Conservation (phyloP, 1,140 invertebrate species). For the Drosophila tani region DNA sequence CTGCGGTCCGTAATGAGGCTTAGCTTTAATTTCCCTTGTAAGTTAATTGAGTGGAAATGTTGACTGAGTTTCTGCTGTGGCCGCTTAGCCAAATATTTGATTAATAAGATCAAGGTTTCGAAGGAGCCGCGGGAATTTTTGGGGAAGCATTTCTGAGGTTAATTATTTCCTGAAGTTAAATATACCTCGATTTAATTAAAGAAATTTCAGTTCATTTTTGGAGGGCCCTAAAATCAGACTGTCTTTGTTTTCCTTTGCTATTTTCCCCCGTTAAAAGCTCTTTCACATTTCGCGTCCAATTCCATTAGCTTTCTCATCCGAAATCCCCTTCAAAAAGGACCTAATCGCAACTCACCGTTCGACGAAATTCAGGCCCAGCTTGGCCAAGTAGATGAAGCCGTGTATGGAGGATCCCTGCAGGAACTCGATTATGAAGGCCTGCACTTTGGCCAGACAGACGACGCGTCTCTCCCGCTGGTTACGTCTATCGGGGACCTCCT, state of each 20-base stretch:
- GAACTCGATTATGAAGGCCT: constrained; percentile 80
- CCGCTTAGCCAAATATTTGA: constrained; percentile 31
- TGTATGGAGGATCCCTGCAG: constrained; percentile 80
- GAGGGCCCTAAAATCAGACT: not conserved
- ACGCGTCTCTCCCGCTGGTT: not conserved
- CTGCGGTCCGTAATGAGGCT: constrained; percentile 58
- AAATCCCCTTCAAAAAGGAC: not conserved
- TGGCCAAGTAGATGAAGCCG: constrained; percentile 83
- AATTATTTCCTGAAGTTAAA: not conserved
- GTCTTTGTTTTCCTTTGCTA: not conserved
- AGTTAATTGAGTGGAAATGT: constrained; percentile 67
- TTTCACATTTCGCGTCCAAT: constrained; percentile 6
- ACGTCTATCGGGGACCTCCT: constrained; percentile 1
- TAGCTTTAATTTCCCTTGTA: constrained; percentile 51
- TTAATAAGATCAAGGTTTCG: constrained; percentile 23
- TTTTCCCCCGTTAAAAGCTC: not conserved
- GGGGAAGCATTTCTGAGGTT: not conserved
- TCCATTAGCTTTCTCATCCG: constrained; percentile 20
- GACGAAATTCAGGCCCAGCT: constrained; percentile 72
- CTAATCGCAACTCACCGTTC: constrained; percentile 74
- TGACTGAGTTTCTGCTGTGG: constrained; percentile 22
- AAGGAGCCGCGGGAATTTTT: not conserved
- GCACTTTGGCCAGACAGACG: constrained; percentile 58
- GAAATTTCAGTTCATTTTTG: not conserved
- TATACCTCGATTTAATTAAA: not conserved